Base-by-base conservation (phyloP, 1,140 invertebrate genomes). In the Maniola jurtina region DNA sequence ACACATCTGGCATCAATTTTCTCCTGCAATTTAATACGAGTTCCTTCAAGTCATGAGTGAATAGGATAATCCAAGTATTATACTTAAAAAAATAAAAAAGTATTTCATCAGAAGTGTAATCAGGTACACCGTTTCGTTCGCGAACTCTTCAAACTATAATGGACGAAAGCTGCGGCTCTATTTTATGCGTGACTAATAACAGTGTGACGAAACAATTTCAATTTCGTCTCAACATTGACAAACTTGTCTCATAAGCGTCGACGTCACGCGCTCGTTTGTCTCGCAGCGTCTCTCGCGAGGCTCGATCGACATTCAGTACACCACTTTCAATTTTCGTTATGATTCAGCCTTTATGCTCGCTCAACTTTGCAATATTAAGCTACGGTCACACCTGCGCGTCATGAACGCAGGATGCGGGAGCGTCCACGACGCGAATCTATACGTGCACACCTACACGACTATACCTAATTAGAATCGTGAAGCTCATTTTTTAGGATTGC, bases 71-170 rank as follows among this genome's bases (percentile, higher is more conserved):
- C n/a, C n/a, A n/a, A n/a, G n/a, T n/a, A n/a, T n/a, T n/a, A n/a
- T n/a, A n/a, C n/a, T n/a, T n/a, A n/a, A n/a, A n/a, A n/a, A n/a
- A n/a, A n/a, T n/a, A n/a, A n/a, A n/a, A n/a, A n/a, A n/a, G n/a
- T n/a, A n/a, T n/a, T n/a, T n/a, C n/a, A n/a, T n/a, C n/a, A n/a
- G n/a, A n/a, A n/a, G n/a, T n/a, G n/a, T n/a, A n/a, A n/a, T n/a
- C n/a, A n/a, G n/a, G n/a, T n/a, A n/a, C 11, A 6, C 6, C 6
- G 38, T 38, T 7, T 9, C 45, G 25, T 52, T 65, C 15, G 15
- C 42, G 52, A 33, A 59, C 40, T 33, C 48, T 36, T 36, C 47
- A 60, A 54, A 66, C 48, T 60, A 55, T 11, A 38, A 66, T 61
- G 10, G 64, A 15, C 55, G 54, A 50, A 42, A 48, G 62, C 55